A percentile compares a stretch with the other conserved stretches of the same genome.
Conservation (phyloP, 2,888 invertebrate species). For the Laothoe populi region DNA sequence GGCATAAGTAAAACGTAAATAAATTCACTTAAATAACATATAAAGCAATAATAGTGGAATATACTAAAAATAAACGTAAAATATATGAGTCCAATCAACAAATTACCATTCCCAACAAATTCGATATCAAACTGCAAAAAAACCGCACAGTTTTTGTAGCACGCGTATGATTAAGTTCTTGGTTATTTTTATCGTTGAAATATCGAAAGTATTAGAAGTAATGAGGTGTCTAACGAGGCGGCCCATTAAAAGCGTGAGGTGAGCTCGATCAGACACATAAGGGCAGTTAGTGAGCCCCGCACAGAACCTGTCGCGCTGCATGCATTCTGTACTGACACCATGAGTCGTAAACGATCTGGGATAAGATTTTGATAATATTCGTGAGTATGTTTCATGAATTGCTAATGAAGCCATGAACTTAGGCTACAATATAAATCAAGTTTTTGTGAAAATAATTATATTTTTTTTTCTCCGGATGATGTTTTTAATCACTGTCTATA, state of each 20-base stretch:
- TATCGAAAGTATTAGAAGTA: conserved; percentile 42
- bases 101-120: not conserved
- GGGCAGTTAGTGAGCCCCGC: conserved; percentile 54
- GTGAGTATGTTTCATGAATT: not conserved
- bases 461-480: no score
- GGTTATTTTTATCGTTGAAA: conserved; percentile 13
- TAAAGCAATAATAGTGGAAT: no score
- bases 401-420: not conserved
- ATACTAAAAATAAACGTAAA: not conserved
- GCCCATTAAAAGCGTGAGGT: conserved; percentile 32
- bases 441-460: no score
- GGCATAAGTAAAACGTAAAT: no score
- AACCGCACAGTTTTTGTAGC: not conserved
- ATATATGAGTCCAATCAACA: not conserved
- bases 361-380: not conserved
- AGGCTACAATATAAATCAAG: no score
- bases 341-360: not conserved
- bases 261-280: conserved; percentile 49
- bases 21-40: no score
- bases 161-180: conserved; percentile 14
- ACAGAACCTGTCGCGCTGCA: conserved; percentile 67
- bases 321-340: conserved; percentile 52
- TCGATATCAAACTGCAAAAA: not conserved
- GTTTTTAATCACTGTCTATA: no score
- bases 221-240: conserved; percentile 33